Evolutionary conservation across 2,888 invertebrate species (phyloP).

Genomic region (Eupithecia vulgata): DNA sequence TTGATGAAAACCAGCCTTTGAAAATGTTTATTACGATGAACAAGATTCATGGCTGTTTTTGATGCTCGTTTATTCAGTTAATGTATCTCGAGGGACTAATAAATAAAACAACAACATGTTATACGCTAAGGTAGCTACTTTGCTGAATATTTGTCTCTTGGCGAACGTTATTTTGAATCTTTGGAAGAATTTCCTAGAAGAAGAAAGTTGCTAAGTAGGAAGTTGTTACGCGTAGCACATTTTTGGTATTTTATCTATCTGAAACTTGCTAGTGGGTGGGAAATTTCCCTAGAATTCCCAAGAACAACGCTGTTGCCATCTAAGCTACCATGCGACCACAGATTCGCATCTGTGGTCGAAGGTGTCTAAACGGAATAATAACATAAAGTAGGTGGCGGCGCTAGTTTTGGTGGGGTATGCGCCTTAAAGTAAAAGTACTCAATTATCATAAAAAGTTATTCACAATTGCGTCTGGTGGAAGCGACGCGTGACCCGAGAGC

Average conservation of each 20-base stretch:
- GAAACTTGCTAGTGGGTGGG: not conserved
- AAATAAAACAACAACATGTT: slow-evolving; percentile 16
- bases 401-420: too few relatives aligned
- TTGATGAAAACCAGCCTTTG: slow-evolving; percentile 1
- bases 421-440: too few relatives aligned
- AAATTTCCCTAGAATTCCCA: not conserved
- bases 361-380: too few relatives aligned
- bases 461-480: too few relatives aligned
- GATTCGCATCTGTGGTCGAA: too few relatives aligned
- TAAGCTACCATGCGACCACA: not conserved
- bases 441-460: not conserved
- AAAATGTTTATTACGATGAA: slow-evolving; percentile 11
- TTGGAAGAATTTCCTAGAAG: not conserved
- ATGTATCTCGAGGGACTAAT: slow-evolving; percentile 19
- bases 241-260: not conserved
- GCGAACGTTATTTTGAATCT: slow-evolving; percentile 11
- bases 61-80: slow-evolving; percentile 22
- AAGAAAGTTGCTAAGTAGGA: not conserved
- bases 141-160: slow-evolving; percentile 7
- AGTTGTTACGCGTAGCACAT: not conserved
- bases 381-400: too few relatives aligned
- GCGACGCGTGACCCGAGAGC: too few relatives aligned
- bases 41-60: slow-evolving; percentile 21
- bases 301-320: not conserved
- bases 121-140: not conserved